Evolutionary conservation across 1,140 invertebrate species (phyloP), one percentile per base, ranked within the genome.

Genomic region (Pseudoatta argentina): DNA sequence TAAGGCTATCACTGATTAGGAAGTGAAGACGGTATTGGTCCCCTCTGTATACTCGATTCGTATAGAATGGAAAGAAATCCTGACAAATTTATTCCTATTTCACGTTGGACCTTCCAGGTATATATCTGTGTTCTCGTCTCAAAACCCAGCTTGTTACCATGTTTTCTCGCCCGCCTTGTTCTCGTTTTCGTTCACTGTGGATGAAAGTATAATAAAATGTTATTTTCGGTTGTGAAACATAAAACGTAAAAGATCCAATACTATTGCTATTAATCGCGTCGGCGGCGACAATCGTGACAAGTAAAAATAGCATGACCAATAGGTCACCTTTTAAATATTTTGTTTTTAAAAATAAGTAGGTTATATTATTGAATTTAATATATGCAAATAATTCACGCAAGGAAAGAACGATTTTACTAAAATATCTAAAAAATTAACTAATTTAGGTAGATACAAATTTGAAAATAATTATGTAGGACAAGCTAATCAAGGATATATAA

Each of bases 1-100:
- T 79, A 89, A 86, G 87, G 61, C 55, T 73, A 24, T 78, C 59
- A 21, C 73, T 89, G 88, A 89, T 89, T 89, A 89, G 72, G 48
- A 76, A 89, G 88, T 64, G 63, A 16, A 69, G 44, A 53, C 48
- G 67, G 39, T 53, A 66, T 73, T 66, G 57, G 64, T 72, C 53
- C 27, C 44, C 64, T 82, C 72, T 78, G 71, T 78, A 53, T 34
- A 39, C 51, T 39, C 30, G 76, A 21, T 18, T 79, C 72, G 78
- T 53, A 44, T 78, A 67, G 59, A 75, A 55, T 34, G 51, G 48
- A 76, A 67, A 14, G 30, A 85, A 78, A 55, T 64, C 55, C 48
- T 34, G 57, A 48, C 69, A 81, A 87, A 89, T 75, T 89, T 87
- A 85, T 89, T 87, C 51, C 27, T 64, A 21, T 44, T 27, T 69